Percentiles rank a stretch among this genome's conserved stretches.
phyloP scores from a whole-genome alignment of 2,888 invertebrate genomes.

The Drosophila anomalipes region DNA sequence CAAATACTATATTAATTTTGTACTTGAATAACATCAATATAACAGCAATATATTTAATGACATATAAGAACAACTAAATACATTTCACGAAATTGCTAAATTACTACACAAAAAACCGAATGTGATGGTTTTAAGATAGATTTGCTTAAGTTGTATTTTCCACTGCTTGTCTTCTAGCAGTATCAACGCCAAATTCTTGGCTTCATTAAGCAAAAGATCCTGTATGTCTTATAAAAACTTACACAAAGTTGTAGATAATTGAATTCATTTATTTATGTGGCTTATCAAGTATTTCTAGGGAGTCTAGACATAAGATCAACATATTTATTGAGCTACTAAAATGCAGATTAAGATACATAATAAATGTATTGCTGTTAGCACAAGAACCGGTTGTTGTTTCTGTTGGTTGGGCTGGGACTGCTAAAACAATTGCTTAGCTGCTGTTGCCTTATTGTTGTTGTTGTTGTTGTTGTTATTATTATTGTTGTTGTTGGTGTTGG shows the following conservation, averaged over 20 bases:
- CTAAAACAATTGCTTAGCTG: constrained; percentile 49
- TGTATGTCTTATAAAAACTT: neutral
- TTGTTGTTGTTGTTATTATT: constrained; percentile 11
- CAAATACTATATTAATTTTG: neutral
- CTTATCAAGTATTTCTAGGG: neutral
- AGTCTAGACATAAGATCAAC: neutral
- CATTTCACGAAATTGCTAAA: neutral
- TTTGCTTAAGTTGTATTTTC: neutral
- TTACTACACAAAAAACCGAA: neutral
- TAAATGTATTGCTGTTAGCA: neutral
- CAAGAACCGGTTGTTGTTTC: constrained; percentile 39
- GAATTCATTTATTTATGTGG: neutral
- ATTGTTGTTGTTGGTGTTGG: constrained; percentile 8
- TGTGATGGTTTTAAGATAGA: neutral
- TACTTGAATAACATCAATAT: neutral
- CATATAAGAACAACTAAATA: neutral
- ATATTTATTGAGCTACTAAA: neutral
- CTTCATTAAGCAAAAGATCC: neutral
- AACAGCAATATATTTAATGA: neutral
- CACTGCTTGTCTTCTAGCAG: neutral
- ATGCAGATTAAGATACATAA: constrained; percentile 8
- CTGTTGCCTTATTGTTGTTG: neutral
- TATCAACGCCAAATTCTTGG: neutral
- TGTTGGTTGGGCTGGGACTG: constrained; percentile 3
- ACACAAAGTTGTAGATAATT: neutral